Evolutionary conservation across 1,140 invertebrate species (phyloP).

Genomic region (Drosophila melanica): DNA sequence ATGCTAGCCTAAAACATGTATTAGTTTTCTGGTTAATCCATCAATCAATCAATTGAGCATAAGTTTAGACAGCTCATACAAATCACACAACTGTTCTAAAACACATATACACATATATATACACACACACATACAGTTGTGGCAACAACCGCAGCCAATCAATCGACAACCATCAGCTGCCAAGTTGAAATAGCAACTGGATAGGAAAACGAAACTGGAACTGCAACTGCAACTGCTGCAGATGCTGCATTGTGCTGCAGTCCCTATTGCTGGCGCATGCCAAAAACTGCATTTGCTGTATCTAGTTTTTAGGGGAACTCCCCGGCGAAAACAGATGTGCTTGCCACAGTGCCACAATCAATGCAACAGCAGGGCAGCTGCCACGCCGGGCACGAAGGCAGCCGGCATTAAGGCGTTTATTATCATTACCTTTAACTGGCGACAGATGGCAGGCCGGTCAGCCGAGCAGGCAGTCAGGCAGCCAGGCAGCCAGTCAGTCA

Average conservation of each 20-base stretch:
- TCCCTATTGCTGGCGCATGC: slow-evolving; percentile 35
- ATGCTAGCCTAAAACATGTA: no score
- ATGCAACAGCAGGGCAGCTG: slow-evolving; percentile 41
- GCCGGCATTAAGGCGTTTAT: slow-evolving; percentile 33
- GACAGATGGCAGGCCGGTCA: slow-evolving; percentile 28
- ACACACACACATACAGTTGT: neutral
- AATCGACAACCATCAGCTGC: slow-evolving; percentile 40
- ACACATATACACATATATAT: slow-evolving; percentile 8
- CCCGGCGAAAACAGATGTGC: slow-evolving; percentile 33
- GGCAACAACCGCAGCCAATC: slow-evolving; percentile 23
- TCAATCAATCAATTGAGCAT: neutral
- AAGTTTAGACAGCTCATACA: neutral
- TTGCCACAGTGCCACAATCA: slow-evolving; percentile 26
- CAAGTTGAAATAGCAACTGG: slow-evolving; percentile 25
- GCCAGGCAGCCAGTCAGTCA: neutral
- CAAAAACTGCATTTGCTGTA: slow-evolving; percentile 15
- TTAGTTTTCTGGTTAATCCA: no score
- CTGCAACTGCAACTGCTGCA: slow-evolving; percentile 10
- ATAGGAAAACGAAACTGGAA: slow-evolving; percentile 12
- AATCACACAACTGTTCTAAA: slow-evolving; percentile 14
- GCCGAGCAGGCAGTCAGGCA: neutral
- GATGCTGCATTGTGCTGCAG: slow-evolving; percentile 18
- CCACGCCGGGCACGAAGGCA: slow-evolving; percentile 8
- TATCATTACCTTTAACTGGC: slow-evolving; percentile 27
- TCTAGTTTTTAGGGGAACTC: slow-evolving; percentile 34